phyloP scores from a whole-genome alignment of 2,888 invertebrate genomes.

The Sphecodes monilicornis region DNA sequence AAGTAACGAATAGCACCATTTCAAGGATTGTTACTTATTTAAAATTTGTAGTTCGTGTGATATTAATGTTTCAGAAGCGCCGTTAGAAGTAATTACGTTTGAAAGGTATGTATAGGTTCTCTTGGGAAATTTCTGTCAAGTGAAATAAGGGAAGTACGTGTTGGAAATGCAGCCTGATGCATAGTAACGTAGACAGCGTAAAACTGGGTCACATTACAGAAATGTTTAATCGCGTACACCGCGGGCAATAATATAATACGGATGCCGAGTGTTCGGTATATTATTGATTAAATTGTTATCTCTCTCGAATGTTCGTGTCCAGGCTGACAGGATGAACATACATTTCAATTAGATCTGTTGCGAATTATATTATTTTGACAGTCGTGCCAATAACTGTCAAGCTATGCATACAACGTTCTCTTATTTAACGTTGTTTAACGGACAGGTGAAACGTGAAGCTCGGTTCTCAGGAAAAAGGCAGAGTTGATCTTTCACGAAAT shows the following conservation, averaged over 20 bases:
- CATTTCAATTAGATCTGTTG: not conserved
- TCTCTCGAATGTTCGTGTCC: not conserved
- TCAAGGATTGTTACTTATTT: not conserved
- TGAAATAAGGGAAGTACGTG: not conserved
- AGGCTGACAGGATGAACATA: not conserved
- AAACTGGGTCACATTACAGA: not conserved
- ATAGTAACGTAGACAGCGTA: not conserved
- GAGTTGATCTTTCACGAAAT: not conserved
- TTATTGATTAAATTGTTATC: not conserved
- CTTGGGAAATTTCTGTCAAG: slow-evolving; percentile 2
- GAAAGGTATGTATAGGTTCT: not conserved
- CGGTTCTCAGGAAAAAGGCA: not conserved
- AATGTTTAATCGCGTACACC: not conserved
- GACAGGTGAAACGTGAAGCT: not conserved
- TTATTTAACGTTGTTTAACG: not conserved
- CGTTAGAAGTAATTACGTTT: not conserved
- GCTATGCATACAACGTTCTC: not conserved
- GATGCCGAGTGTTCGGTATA: not conserved
- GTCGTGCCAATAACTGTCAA: not conserved
- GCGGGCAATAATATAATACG: not conserved
- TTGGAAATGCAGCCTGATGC: not conserved
- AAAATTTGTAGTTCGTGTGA: not conserved
- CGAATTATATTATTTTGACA: not conserved
- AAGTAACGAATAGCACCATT: not conserved
- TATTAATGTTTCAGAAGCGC: not conserved